A percentile compares a stretch with the other conserved stretches of the same genome.
These are phyloP conservation scores for Amphibalanus amphitrite DNA, from an alignment of 1,140 invertebrate species.

Conservation along the genomic window DNA sequence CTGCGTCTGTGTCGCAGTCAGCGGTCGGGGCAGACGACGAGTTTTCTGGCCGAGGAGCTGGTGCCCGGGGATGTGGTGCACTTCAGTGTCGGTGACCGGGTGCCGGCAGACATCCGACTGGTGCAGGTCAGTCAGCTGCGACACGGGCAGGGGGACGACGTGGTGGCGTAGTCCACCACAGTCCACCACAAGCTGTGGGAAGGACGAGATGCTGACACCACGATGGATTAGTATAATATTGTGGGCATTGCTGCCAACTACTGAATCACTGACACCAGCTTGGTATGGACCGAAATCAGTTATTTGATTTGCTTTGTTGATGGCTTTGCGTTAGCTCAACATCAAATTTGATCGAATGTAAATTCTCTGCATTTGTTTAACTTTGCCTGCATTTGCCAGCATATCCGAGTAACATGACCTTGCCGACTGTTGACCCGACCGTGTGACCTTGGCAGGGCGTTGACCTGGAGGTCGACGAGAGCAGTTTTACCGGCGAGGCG, in stretches of 20 bases:
- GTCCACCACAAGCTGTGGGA: too few relatives aligned
- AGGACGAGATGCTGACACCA: too few relatives aligned
- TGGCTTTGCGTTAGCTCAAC: background rate
- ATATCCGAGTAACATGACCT: background rate
- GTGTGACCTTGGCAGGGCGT: background rate
- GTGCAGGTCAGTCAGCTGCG: constrained; percentile 43
- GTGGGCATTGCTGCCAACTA: too few relatives aligned
- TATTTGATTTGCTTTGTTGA: background rate
- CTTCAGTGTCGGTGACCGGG: constrained; percentile 82
- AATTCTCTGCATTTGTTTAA: background rate
- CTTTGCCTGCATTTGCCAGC: background rate
- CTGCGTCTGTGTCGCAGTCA: background rate
- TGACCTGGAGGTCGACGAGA: constrained; percentile 91
- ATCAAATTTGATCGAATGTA: background rate
- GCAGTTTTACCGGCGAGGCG: constrained; percentile 90
- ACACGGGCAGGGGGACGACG: too few relatives aligned
- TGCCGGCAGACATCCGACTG: constrained; percentile 86
- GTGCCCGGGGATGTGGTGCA: constrained; percentile 96
- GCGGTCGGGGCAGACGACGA: background rate
- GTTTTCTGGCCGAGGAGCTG: constrained; percentile 63
- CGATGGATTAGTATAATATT: too few relatives aligned
- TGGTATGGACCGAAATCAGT: too few relatives aligned
- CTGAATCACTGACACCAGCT: too few relatives aligned
- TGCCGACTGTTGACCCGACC: background rate
- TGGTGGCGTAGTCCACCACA: too few relatives aligned